Evolutionary conservation across 2,113 vertebrate genomes (phyloP).

Genomic region (Oxygymnocypris stewartii): DNA sequence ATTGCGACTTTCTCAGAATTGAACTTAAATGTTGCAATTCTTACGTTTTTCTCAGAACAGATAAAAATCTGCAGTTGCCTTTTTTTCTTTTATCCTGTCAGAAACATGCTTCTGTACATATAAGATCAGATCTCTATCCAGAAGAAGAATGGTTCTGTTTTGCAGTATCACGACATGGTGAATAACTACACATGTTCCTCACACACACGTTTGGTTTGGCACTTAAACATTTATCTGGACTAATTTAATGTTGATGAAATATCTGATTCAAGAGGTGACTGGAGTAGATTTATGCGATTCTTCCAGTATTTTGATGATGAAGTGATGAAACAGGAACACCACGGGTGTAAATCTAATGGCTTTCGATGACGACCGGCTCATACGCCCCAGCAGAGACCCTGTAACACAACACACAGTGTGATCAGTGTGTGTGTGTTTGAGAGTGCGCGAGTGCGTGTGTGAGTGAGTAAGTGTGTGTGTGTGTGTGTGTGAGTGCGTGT

Average conservation of each 20-base stretch:
- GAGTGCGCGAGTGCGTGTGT: too few species aligned
- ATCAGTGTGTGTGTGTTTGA: too few species aligned
- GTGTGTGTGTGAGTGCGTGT: too few species aligned
- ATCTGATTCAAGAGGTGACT: not conserved
- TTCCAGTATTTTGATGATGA: not conserved
- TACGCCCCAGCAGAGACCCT: constrained; percentile 93
- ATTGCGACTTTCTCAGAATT: too few species aligned
- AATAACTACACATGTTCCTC: not conserved
- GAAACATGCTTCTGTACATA: not conserved
- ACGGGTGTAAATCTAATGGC: constrained; percentile 76
- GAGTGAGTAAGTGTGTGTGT: too few species aligned
- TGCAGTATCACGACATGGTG: not conserved
- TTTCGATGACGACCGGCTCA: constrained; percentile 96
- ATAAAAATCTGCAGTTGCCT: not conserved
- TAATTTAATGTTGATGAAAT: not conserved
- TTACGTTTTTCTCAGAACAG: not conserved
- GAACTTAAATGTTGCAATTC: too few species aligned
- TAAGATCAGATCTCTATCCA: not conserved
- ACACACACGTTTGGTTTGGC: not conserved
- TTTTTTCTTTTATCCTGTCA: not conserved
- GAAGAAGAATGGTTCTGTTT: not conserved
- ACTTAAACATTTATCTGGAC: not conserved
- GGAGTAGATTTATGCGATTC: not conserved
- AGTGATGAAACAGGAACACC: not conserved
- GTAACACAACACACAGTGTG: constrained; percentile 41